Evolutionary conservation across 2,797 vertebrate species (phyloP).

Genomic region (Galagoides demidoff): DNA sequence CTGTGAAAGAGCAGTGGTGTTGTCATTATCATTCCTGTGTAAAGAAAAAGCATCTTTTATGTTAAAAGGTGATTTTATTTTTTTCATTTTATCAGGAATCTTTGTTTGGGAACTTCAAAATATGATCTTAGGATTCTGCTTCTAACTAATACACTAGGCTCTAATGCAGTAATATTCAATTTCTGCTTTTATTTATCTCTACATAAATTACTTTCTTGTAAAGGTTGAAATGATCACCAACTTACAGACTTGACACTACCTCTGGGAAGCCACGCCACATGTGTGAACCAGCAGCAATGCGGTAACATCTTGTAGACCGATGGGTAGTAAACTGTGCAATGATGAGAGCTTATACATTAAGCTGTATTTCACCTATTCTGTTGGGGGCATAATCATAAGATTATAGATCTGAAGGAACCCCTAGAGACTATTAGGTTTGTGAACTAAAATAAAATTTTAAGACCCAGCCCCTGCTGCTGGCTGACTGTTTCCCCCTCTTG

Average conservation of each 20-base stretch:
- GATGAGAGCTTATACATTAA: background rate
- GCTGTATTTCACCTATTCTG: background rate
- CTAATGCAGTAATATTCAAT: background rate
- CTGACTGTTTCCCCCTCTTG: no score
- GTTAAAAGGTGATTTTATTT: background rate
- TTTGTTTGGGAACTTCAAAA: conserved; percentile 56
- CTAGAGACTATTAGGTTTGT: background rate
- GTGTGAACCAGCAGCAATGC: background rate
- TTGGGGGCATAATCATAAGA: background rate
- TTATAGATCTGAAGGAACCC: background rate
- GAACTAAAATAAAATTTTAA: no score
- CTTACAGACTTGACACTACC: background rate
- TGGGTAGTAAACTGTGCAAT: background rate
- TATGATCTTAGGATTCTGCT: background rate
- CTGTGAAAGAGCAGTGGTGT: conserved; percentile 20
- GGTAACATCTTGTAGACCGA: background rate
- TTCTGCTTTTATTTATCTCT: background rate
- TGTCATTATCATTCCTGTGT: conserved; percentile 2
- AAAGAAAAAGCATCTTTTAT: background rate
- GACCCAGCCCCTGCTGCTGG: no score
- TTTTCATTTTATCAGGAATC: background rate
- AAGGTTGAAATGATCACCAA: background rate
- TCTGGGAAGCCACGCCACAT: background rate
- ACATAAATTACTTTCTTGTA: conserved; percentile 16
- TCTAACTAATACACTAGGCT: background rate